Base-by-base conservation (phyloP, 2,888 invertebrate species). In the Nycteola revayana region DNA sequence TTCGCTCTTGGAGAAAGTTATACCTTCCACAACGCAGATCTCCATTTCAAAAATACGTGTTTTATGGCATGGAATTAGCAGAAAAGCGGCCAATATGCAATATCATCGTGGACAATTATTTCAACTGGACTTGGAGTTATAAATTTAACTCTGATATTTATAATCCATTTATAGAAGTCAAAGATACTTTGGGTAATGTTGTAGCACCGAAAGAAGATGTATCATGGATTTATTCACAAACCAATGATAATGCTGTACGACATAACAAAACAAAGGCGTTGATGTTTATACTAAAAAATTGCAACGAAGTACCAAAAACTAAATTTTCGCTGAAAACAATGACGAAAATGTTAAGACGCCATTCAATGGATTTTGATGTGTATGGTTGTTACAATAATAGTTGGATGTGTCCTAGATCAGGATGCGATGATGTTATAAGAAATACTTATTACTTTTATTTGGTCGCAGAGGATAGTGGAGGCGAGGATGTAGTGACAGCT, bases 51-150 rank as follows among this genome's bases (percentile, higher is more conserved):
- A 83, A 80, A 37, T 88, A 77, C 38, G 52, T 89, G 3, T 84
- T 86, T 36, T 67, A 71, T 22, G 73, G 77, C 6, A 72, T 66
- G 49, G 43, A 60, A 22, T 58, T 86, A 0, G 55, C 85, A 0
- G 58, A 67, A 3, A 46, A 62, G 1, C 35, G 53, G 20, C 80
- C 83, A 0, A 49, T 82, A 10, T 88, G 87, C 43, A 62, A 70
- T 17, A 3, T 59, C 0, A 45, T 45, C 5, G 57, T 69, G 1
- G 75, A 88, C 23, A 50, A 66, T 10, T 86, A 63, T 34, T 87
- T 88, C 36, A 88, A 89, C 38, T 86, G 82, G 79, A 88, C 88
- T 0, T 88, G 87, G 85, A 70, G 77, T 1, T 89, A 86, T 28
- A 86, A 78, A 60, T 49, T 81, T 1, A 60, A 68, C 44, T 83